Evolutionary conservation across 1,140 invertebrate species (phyloP), one percentile per base, ranked within the genome.

Genomic region (Batillaria attramentaria): DNA sequence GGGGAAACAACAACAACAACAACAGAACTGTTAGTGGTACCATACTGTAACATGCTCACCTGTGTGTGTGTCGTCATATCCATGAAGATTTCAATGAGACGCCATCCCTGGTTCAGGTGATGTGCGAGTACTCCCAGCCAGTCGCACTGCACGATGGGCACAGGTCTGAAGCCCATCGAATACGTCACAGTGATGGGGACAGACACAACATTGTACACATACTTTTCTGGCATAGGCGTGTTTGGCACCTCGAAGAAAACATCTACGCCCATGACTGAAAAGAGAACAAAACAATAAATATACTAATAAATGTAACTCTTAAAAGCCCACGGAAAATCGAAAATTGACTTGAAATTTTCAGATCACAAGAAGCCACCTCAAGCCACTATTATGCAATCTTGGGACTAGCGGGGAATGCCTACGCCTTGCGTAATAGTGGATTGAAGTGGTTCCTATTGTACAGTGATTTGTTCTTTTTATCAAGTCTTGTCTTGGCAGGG

Each of bases 11-110:
- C n/a, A n/a, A n/a, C n/a, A n/a, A n/a, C n/a, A n/a, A n/a, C n/a
- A n/a, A n/a, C n/a, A n/a, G n/a, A n/a, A n/a, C n/a, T 50, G 46
- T 50, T 50, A 50, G 10, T 50, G 24, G 10, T 50, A 50, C 46
- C 46, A 50, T 50, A 13, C n/a, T n/a, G n/a, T n/a, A n/a, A n/a
- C n/a, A 33, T 75, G n/a, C n/a, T 33, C 6, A 80, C 41, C 54
- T 78, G 80, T 66, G 54, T 75, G 31, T 46, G 70, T 3, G 69
- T 43, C 4, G 77, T 80, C 43, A 76, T 70, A 66, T 87, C 85
- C 33, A 83, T 57, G 78, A 87, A 87, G 20, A 86, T 78, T 46
- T 87, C 86, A 0, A 87, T 83, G 31, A 87, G 78, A 41, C 78
- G 65, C 81, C 81, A 87, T 16, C 86, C 86, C 42, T 81, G 79